Base-by-base conservation (phyloP, 2,113 vertebrate species). In the Elephantulus edwardii region DNA sequence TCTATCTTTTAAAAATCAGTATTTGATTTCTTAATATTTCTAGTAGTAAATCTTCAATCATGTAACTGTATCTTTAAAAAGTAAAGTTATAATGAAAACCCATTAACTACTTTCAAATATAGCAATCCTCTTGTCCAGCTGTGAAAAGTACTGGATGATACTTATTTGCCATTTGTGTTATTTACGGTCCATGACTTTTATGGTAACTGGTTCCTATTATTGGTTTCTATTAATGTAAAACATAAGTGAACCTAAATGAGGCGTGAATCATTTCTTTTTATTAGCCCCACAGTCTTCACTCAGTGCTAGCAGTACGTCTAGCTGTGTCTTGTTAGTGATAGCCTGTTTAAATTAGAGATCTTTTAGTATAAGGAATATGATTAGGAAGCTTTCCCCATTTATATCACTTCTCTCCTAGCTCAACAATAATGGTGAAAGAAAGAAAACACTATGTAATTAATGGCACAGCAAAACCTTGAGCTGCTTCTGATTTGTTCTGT, bases 161-260 rank as follows among this genome's bases (percentile, higher is more conserved):
- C 98, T 98, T 98, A 98, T 98, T 98, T 98, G 98, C 98, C 98
- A 98, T 98, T 98, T 98, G 98, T 99, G 98, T 98, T 99, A 98
- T 99, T 99, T 99, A 98, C 98, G 97, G 98, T 98, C 98, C 97
- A 97, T 98, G 98, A 98, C 98, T 98, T 99, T 99, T 98, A 98
- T 98, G 98, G 98, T 98, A 98, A 98, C 98, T 97, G 98, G 97
- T 98, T 98, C 98, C 97, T 98, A 98, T 99, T 99, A 98, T 99
- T 98, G 98, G 98, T 98, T 99, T 99, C 98, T 98, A 98, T 98
- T 98, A 98, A 99, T 99, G 98, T 99, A 98, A 98, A 99, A 98
- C 98, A 98, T 98, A 98, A 98, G 98, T 98, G 98, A 99, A 98
- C 98, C 98, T 97, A 99, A 99, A 99, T 98, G 98, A 99, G 98